Evolutionary conservation across 64 coral and sea anemone genomes (phyloP).

Genomic region (Acropora tenuis): DNA sequence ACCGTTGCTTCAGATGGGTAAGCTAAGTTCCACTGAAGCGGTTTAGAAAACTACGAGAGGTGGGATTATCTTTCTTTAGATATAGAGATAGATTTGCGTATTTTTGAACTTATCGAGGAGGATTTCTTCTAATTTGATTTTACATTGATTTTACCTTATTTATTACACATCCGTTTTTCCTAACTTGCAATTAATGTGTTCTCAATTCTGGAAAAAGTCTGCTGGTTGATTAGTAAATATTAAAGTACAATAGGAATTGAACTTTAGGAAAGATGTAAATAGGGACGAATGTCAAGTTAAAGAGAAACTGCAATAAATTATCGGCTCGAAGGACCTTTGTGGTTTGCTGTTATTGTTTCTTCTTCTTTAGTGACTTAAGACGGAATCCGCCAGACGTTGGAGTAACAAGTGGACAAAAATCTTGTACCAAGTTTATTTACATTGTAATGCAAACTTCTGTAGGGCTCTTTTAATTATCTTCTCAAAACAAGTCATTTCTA

Average conservation of each 20-base stretch:
- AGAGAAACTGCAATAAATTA: slow-evolving; percentile 44
- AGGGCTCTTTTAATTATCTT: too few species aligned
- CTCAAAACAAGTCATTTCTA: too few species aligned
- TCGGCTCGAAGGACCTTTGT: neutral
- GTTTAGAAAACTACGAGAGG: neutral
- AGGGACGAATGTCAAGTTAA: neutral
- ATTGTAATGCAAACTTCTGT: too few species aligned
- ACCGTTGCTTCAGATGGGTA: neutral
- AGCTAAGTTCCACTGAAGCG: too few species aligned
- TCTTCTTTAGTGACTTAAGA: neutral
- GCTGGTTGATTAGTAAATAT: neutral
- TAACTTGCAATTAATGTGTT: neutral
- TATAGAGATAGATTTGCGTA: neutral
- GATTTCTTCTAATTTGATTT: neutral
- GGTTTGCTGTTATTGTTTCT: neutral
- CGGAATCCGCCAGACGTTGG: too few species aligned
- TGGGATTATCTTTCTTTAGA: neutral
- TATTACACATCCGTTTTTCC: neutral
- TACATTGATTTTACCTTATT: neutral
- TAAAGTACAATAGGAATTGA: too few species aligned
- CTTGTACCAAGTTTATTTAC: too few species aligned
- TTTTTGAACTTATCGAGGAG: too few species aligned
- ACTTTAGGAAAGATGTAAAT: neutral
- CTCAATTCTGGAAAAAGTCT: neutral
- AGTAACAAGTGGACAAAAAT: too few species aligned